Evolutionary conservation across 2,797 vertebrate genomes (phyloP).

Genomic region (Argya squamiceps): DNA sequence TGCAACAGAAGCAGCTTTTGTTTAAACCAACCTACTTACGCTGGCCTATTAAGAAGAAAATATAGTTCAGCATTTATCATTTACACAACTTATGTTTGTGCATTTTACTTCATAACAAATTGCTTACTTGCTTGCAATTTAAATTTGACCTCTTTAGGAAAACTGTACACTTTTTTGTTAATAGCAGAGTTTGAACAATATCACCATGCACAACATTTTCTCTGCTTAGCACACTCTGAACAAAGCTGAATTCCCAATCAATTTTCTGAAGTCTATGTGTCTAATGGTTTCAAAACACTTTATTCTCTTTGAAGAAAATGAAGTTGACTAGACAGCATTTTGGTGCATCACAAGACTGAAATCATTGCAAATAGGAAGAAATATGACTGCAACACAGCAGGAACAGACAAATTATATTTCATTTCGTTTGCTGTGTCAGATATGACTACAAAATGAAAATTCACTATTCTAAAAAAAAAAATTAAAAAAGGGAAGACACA

Average conservation of each 20-base stretch:
- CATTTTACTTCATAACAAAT: background rate
- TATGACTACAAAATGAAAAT: background rate
- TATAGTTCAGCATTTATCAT: background rate
- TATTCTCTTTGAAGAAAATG: background rate
- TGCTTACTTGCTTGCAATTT: background rate
- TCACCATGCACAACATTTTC: background rate
- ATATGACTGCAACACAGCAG: background rate
- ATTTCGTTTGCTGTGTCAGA: background rate
- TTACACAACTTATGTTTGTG: background rate
- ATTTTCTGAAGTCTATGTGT: background rate
- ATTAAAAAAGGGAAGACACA: fast-evolving
- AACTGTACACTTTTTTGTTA: background rate
- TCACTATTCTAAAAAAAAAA: background rate
- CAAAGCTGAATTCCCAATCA: background rate
- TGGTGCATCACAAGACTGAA: background rate
- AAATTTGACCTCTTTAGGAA: background rate
- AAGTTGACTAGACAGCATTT: background rate
- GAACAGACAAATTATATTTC: background rate
- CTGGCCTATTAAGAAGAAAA: background rate
- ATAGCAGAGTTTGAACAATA: background rate
- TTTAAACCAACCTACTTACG: background rate
- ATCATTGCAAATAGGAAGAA: background rate
- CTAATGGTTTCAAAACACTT: background rate
- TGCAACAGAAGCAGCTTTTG: background rate
- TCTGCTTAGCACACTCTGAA: background rate